These are phyloP conservation scores for Eurytoma adleriae DNA, from an alignment of 2,888 invertebrate species.

Conservation along the genomic window DNA sequence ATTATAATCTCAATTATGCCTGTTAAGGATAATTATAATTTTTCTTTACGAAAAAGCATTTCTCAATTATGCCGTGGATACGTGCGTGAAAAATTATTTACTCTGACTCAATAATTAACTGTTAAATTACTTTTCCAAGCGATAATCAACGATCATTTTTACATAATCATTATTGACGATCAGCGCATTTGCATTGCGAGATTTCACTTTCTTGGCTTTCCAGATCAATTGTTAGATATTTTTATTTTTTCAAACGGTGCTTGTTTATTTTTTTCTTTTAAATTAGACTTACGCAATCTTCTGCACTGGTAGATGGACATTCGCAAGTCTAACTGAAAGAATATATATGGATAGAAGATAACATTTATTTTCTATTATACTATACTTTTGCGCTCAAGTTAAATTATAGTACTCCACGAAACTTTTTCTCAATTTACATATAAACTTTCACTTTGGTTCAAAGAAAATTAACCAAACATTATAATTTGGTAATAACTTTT, in stretches of 20 bases:
- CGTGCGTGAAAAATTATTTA: neutral
- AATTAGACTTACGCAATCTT: neutral
- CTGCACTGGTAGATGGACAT: neutral
- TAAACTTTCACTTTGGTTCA: no score
- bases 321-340: neutral
- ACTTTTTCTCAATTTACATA: no score
- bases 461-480: neutral
- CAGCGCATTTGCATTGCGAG: neutral
- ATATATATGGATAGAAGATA: neutral
- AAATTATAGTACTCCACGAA: no score
- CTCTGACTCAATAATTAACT: conserved; percentile 12
- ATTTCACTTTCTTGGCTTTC: conserved; percentile 39
- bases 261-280: conserved; percentile 4
- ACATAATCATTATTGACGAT: conserved; percentile 17
- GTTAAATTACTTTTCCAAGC: conserved; percentile 5
- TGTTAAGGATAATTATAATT: conserved; percentile 15
- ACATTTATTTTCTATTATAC: neutral
- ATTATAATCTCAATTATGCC: neutral
- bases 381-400: no score
- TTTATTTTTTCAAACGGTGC: neutral
- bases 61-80: neutral
- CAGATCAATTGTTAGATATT: conserved; percentile 32
- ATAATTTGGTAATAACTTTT: no score
- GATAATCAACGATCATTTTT: conserved; percentile 22
- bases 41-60: neutral